A percentile compares a stretch with the other conserved stretches of the same genome.
Conservation (phyloP, 2,113 vertebrate genomes). For the Laterallus jamaicensis region DNA sequence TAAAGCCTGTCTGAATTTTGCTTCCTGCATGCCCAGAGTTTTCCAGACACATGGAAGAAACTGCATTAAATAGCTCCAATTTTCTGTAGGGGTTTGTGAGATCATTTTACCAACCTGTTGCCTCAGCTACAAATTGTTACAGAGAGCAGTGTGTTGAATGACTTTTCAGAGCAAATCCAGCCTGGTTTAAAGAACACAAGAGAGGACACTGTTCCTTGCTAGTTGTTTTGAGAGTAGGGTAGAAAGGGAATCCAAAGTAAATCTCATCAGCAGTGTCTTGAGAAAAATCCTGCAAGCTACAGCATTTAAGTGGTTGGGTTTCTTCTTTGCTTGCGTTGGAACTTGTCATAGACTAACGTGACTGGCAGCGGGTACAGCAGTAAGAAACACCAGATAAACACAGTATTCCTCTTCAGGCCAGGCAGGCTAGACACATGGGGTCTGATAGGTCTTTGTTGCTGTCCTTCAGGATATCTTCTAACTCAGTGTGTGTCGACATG, state of each 20-base stretch:
- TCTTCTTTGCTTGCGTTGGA: constrained; percentile 3
- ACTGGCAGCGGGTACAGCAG: not conserved
- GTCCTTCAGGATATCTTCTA: not conserved
- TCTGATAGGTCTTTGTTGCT: not conserved
- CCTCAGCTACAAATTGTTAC: not conserved
- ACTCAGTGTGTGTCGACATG: not conserved
- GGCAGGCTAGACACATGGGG: not conserved
- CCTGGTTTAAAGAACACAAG: not conserved
- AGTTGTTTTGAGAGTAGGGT: not conserved
- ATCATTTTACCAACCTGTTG: constrained; percentile 12
- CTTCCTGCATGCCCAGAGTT: not conserved
- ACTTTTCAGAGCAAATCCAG: not conserved
- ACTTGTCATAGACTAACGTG: not conserved
- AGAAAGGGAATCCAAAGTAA: not conserved
- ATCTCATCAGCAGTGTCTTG: not conserved
- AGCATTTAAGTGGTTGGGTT: not conserved
- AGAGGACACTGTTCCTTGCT: not conserved
- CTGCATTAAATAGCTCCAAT: not conserved
- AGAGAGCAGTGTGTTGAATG: not conserved
- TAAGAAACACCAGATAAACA: not conserved
- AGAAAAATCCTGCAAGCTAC: not conserved
- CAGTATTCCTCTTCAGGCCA: not conserved
- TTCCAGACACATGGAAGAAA: constrained; percentile 18
- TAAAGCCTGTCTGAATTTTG: constrained; percentile 6
- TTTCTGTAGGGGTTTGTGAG: not conserved